These are phyloP conservation scores for Lepidocyrtinus sp. DNA, from an alignment of 2,888 invertebrate genomes.

Conservation along the genomic window DNA sequence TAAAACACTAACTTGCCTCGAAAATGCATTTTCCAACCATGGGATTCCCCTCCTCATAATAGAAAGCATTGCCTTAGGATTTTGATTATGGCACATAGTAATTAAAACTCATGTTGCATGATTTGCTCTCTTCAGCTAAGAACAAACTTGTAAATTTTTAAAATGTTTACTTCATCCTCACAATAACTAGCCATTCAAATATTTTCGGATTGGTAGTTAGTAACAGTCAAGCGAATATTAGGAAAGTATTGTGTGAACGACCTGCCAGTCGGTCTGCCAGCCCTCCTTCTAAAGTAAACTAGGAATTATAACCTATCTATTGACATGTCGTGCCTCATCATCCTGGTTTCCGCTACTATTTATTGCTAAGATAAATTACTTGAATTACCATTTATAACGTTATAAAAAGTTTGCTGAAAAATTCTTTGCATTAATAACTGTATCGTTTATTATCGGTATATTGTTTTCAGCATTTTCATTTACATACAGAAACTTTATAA, in stretches of 20 bases:
- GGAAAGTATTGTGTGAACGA: conserved; percentile 13
- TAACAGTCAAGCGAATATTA: background rate
- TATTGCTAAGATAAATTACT: too few species aligned
- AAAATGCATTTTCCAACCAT: background rate
- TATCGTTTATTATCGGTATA: too few species aligned
- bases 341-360: too few species aligned
- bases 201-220: background rate
- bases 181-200: background rate
- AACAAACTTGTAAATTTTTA: conserved; percentile 10
- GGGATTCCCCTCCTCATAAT: conserved; percentile 1
- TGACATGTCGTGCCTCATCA: too few species aligned
- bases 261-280: background rate
- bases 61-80: background rate
- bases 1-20: too few species aligned
- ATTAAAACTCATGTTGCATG: background rate
- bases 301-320: too few species aligned
- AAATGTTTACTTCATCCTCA: conserved; percentile 10
- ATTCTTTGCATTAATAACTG: too few species aligned
- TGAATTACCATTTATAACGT: too few species aligned
- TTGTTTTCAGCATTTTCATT: too few species aligned
- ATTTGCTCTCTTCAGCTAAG: background rate
- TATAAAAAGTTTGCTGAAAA: too few species aligned
- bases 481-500: too few species aligned
- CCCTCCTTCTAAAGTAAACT: too few species aligned
- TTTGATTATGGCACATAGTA: background rate